These are phyloP conservation scores for Drosophila malerkotliana DNA, from an alignment of 1,140 invertebrate species.

Conservation along the genomic window DNA sequence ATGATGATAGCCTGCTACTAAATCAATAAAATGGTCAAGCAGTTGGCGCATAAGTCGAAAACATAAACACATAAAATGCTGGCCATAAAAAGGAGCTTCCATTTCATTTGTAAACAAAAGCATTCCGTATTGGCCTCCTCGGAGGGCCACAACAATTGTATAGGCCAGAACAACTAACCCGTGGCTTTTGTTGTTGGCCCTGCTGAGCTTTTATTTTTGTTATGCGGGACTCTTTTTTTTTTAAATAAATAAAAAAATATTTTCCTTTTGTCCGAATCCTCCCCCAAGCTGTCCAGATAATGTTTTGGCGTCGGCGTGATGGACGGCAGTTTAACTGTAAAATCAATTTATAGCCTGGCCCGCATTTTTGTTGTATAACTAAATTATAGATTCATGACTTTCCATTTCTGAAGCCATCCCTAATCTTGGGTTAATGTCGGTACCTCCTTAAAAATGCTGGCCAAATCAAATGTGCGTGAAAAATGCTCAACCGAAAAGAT, in stretches of 20 bases:
- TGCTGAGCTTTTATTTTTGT: conserved; percentile 24
- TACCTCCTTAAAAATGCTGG: background rate
- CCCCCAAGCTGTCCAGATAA: conserved; percentile 29
- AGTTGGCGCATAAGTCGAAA: conserved; percentile 48
- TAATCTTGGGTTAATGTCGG: conserved; percentile 8
- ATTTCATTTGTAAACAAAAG: conserved; percentile 48
- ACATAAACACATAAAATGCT: conserved; percentile 47
- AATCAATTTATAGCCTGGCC: conserved; percentile 30
- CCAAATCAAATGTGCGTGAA: conserved; percentile 48
- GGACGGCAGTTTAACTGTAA: conserved; percentile 32
- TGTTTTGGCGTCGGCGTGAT: conserved; percentile 34
- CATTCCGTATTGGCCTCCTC: conserved; percentile 8
- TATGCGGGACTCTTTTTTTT: conserved; percentile 2
- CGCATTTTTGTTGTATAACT: conserved; percentile 24
- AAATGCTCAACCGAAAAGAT: conserved; percentile 16
- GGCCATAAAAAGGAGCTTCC: conserved; percentile 44
- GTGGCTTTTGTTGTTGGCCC: conserved; percentile 33
- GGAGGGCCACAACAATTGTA: background rate
- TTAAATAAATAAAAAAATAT: conserved; percentile 16
- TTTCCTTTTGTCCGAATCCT: conserved; percentile 15
- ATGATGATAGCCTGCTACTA: conserved; percentile 32
- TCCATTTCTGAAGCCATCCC: conserved; percentile 7
- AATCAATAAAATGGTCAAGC: conserved; percentile 45
- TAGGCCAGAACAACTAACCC: conserved; percentile 13
- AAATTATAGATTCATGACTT: conserved; percentile 43